phyloP scores from a whole-genome alignment of 2,888 invertebrate genomes.

The Volucella zonaria region DNA sequence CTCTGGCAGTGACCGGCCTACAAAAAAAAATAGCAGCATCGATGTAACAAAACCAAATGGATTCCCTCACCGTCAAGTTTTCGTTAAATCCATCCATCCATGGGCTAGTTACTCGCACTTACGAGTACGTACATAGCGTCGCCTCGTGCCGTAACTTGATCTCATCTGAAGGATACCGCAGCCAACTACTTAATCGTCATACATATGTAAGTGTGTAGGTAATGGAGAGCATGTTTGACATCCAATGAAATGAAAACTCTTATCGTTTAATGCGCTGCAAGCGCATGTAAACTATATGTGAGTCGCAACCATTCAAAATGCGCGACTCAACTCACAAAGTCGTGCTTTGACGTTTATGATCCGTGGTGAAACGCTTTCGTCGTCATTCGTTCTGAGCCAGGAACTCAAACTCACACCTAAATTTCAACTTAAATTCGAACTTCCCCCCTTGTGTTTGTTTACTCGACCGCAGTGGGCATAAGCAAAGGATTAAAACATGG shows the following conservation, averaged over 20 bases:
- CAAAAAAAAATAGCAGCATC: not conserved
- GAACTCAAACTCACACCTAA: too few relatives aligned
- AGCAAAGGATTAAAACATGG: slow-evolving; percentile 40
- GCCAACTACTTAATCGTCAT: too few relatives aligned
- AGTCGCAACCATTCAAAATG: not conserved
- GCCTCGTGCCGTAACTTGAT: slow-evolving; percentile 35
- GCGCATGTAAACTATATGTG: slow-evolving; percentile 7
- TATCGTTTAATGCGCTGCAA: slow-evolving; percentile 37
- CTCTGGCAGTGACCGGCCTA: not conserved
- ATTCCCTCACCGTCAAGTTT: slow-evolving; percentile 11
- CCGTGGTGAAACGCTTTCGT: not conserved
- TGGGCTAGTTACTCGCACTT: not conserved
- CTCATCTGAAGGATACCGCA: not conserved
- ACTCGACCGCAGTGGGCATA: slow-evolving; percentile 25
- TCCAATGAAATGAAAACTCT: not conserved
- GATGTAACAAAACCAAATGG: not conserved
- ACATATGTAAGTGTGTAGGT: not conserved
- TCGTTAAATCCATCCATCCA: not conserved
- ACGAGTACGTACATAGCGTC: slow-evolving; percentile 27
- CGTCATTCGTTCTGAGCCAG: not conserved
- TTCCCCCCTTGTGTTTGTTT: not conserved
- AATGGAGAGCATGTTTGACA: not conserved
- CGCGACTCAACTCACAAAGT: not conserved
- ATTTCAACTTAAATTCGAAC: too few relatives aligned
- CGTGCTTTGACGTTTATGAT: slow-evolving; percentile 32